Evolutionary conservation across 2,797 vertebrate species (phyloP).

Genomic region (Darevskia mixta): DNA sequence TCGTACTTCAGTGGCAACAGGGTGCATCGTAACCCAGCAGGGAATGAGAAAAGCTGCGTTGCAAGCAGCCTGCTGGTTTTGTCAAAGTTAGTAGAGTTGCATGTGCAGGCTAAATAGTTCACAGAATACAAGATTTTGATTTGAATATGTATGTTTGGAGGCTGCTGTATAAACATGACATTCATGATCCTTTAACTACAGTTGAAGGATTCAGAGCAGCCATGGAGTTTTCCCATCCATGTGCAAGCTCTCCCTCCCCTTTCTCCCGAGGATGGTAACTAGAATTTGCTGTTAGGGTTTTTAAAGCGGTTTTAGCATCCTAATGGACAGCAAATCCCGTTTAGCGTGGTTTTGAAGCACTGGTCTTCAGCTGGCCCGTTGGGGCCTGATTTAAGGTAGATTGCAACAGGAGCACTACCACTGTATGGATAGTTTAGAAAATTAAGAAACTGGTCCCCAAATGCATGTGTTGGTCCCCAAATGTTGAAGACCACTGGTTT

Average conservation of each 20-base stretch:
- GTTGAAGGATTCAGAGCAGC: background rate
- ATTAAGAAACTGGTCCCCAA: no score
- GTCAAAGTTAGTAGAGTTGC: background rate
- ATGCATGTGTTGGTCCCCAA: no score
- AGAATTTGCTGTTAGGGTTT: background rate
- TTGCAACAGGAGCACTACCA: no score
- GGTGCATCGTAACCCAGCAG: background rate
- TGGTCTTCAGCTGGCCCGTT: background rate
- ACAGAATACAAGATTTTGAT: background rate
- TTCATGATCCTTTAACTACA: background rate
- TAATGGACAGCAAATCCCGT: background rate
- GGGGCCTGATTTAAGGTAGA: no score
- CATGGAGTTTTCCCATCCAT: background rate
- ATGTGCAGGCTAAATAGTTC: background rate
- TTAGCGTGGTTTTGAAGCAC: background rate
- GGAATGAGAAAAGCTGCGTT: background rate
- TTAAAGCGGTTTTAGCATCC: background rate
- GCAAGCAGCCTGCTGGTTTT: slow-evolving; percentile 5
- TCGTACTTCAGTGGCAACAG: slow-evolving; percentile 35
- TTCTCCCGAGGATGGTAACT: background rate
- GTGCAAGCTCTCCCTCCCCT: background rate
- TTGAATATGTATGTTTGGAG: background rate
- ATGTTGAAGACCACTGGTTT: no score
- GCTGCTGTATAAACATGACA: background rate
- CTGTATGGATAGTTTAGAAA: no score